Evolutionary conservation across 2,888 invertebrate genomes (phyloP), one percentile per base, ranked within the genome.

Genomic region (Coenonympha glycerion): DNA sequence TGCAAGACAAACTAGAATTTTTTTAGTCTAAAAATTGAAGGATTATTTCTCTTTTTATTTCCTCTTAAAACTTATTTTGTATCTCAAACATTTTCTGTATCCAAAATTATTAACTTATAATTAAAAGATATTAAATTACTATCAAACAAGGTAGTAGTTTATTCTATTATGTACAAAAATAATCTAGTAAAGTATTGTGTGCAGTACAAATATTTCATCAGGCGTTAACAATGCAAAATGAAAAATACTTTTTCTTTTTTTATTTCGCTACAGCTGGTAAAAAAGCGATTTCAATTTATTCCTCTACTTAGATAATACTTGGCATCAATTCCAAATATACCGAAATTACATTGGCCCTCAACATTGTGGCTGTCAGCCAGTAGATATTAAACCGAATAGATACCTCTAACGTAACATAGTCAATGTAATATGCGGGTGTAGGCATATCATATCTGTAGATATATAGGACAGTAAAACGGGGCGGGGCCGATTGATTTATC

Each of bases 321-420:
- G 82, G 81, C 81, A 80, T 73, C 71, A 72, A 64, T 75, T 69
- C 69, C 71, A 55, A 66, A 55, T 59, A 59, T 59, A 57, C 60
- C 61, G 58, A 68, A 67, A 73, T 66, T 71, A 71, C 68, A 69
- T 73, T 69, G 58, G 63, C 47, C 69, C 62, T 52, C 59, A 66
- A 71, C 60, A 61, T 73, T 66, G 69, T 79, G 76, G 76, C 76
- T 66, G 65, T 63, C 69, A 71, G 77, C 76, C 76, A 79, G 73
- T 69, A n/a, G n/a, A n/a, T n/a, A 68, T 71, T 73, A 70, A 71
- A 69, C 55, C 67, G 49, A 72, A 66, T 74, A 70, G 69, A 75
- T 68, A 63, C 30, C 9, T 45, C n/a, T 33, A 60, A 56, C 62
- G 64, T 49, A 53, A 47, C 41, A 53, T 40, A 51, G 52, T 55